phyloP scores from a whole-genome alignment of 2,888 invertebrate genomes.

The Bedellia somnulentella region DNA sequence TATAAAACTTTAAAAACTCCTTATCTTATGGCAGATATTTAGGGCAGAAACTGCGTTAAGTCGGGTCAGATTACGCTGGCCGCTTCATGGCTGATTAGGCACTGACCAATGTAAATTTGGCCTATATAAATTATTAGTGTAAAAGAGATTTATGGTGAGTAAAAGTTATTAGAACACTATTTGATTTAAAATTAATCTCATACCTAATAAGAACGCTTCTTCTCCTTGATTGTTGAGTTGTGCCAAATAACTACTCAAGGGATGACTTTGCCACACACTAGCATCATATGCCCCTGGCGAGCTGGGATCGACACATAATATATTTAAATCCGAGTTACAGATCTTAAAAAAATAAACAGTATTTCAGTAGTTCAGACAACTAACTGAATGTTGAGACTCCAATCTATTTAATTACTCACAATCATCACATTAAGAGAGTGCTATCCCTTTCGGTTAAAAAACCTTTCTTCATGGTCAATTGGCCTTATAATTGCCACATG shows the following conservation, averaged over 20 bases:
- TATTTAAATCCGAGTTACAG: background rate
- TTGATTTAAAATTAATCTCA: too few relatives aligned
- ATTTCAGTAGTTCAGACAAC: too few relatives aligned
- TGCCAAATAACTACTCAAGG: background rate
- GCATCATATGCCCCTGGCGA: background rate
- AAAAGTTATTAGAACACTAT: too few relatives aligned
- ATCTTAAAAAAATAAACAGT: background rate
- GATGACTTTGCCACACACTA: background rate
- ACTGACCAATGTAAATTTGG: too few relatives aligned
- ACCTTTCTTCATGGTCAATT: constrained; percentile 1
- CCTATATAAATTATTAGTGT: background rate
- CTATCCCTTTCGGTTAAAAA: constrained; percentile 11
- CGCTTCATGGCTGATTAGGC: too few relatives aligned
- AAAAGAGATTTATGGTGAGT: too few relatives aligned
- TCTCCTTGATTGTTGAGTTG: background rate
- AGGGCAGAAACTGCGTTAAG: too few relatives aligned
- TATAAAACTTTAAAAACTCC: too few relatives aligned
- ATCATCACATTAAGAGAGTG: constrained; percentile 15
- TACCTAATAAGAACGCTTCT: background rate
- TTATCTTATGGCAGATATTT: too few relatives aligned
- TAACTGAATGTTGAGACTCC: too few relatives aligned
- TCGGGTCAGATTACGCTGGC: too few relatives aligned
- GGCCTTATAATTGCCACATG: constrained; percentile 9
- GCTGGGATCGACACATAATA: constrained; percentile 3
- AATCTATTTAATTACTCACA: too few relatives aligned